A percentile compares a stretch with the other conserved stretches of the same genome.
These are phyloP conservation scores for Trididemnum miniatum DNA, from an alignment of 23 tunicate genomes.

Conservation along the genomic window DNA sequence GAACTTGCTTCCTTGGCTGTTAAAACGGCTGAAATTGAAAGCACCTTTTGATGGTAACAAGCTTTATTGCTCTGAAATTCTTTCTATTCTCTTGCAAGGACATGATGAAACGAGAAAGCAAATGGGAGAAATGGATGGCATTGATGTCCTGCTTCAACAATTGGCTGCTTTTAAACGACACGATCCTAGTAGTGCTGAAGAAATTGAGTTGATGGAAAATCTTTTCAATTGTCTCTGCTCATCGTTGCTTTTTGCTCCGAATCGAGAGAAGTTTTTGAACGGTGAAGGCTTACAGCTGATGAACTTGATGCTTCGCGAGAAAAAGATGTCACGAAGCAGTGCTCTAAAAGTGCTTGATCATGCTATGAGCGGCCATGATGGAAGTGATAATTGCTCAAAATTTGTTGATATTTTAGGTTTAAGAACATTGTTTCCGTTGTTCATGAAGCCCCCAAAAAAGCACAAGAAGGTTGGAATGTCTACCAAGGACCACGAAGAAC, in stretches of 20 bases:
- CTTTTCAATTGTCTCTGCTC: constrained; percentile 89
- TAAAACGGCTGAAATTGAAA: constrained; percentile 72
- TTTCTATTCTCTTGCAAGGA: constrained; percentile 85
- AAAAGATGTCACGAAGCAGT: constrained; percentile 93
- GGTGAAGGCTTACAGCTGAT: constrained; percentile 98
- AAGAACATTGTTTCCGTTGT: constrained; percentile 87
- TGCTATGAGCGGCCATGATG: constrained; percentile 90
- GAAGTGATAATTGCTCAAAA: constrained; percentile 79
- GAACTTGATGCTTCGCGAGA: constrained; percentile 96
- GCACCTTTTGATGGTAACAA: constrained; percentile 84
- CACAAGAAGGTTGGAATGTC: constrained; percentile 77
- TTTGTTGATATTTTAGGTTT: constrained; percentile 93
- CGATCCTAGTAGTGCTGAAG: constrained; percentile 79
- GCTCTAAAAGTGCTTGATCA: constrained; percentile 91
- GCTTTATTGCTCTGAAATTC: constrained; percentile 75
- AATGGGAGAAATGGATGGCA: constrained; percentile 88
- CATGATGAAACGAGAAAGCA: constrained; percentile 64
- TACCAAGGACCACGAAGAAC: constrained; percentile 91
- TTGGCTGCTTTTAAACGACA: constrained; percentile 89
- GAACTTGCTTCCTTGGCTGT: constrained; percentile 77
- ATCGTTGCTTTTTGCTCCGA: constrained; percentile 48
- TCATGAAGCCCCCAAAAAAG: constrained; percentile 93
- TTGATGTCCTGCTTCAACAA: constrained; percentile 81
- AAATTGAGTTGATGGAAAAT: constrained; percentile 95
- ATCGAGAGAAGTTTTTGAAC: constrained; percentile 72